phyloP scores from a whole-genome alignment of 2,888 invertebrate genomes.

The Glyphotaelius pellucidus region DNA sequence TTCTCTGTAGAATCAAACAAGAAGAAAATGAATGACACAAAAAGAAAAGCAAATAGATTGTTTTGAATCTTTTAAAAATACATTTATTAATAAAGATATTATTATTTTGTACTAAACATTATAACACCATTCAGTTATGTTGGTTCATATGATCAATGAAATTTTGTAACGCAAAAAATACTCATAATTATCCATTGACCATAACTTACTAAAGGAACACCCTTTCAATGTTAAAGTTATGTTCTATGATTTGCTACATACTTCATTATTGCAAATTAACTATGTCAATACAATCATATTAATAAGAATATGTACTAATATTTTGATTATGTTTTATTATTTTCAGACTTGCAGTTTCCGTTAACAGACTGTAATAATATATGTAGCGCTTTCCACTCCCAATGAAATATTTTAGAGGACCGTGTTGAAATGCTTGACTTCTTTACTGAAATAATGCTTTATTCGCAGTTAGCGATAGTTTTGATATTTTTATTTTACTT shows the following conservation, averaged over 20 bases:
- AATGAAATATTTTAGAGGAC: too few species aligned
- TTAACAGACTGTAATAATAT: not conserved
- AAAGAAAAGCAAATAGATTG: not conserved
- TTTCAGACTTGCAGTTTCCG: not conserved
- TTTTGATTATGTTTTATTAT: not conserved
- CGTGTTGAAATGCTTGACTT: not conserved
- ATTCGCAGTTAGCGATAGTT: not conserved
- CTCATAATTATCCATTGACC: not conserved
- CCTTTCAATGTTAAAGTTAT: not conserved
- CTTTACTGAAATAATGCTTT: not conserved
- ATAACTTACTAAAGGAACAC: not conserved
- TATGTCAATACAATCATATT: not conserved
- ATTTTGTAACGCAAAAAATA: not conserved
- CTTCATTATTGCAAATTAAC: not conserved
- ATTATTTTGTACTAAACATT: not conserved
- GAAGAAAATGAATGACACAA: not conserved
- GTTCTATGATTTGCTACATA: not conserved
- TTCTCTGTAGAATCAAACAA: not conserved
- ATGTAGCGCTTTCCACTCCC: not conserved
- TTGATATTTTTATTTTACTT: conserved; percentile 24
- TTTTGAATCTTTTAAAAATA: not conserved
- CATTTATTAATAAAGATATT: not conserved
- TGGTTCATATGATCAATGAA: not conserved
- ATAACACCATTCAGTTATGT: not conserved
- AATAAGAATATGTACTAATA: not conserved